Percentiles rank a stretch among this genome's conserved stretches.
Conservation (phyloP, 2,888 invertebrate species). For the Podotricha telesiphe region DNA sequence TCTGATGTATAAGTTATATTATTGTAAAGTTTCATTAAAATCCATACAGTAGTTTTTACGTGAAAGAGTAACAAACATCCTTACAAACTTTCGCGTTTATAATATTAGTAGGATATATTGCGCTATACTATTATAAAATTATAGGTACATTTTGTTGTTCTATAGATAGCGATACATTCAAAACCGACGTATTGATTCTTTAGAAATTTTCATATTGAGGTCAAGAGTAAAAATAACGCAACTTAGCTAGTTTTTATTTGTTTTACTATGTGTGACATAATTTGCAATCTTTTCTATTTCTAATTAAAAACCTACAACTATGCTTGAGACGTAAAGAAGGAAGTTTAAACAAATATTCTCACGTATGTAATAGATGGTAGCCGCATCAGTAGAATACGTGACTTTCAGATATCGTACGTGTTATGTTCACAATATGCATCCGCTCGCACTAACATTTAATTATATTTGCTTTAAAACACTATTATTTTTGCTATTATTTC, state of each 20-base stretch:
- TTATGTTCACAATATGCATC: constrained; percentile 52
- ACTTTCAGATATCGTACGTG: constrained; percentile 61
- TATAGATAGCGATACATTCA: too few species aligned
- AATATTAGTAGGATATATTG: too few species aligned
- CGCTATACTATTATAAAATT: too few species aligned
- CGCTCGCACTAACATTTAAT: constrained; percentile 29
- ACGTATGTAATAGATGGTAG: constrained; percentile 68
- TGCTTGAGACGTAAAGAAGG: constrained; percentile 41
- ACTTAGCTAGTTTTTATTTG: neutral
- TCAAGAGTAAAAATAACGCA: constrained; percentile 25
- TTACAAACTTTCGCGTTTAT: too few species aligned
- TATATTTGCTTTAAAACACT: constrained; percentile 12
- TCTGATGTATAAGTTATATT: too few species aligned
- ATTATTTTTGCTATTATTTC: neutral
- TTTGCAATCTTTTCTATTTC: constrained; percentile 16
- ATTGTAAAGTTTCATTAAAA: too few species aligned
- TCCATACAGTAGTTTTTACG: too few species aligned
- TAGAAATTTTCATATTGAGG: constrained; percentile 28
- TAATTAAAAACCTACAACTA: constrained; percentile 22
- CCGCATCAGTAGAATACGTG: constrained; percentile 65
- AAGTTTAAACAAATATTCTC: constrained; percentile 73
- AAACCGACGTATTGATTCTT: constrained; percentile 22
- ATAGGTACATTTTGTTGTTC: too few species aligned
- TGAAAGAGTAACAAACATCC: too few species aligned
- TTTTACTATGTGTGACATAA: constrained; percentile 11